Conservation (phyloP, 2,888 invertebrate genomes). For the Lithosia quadra region DNA sequence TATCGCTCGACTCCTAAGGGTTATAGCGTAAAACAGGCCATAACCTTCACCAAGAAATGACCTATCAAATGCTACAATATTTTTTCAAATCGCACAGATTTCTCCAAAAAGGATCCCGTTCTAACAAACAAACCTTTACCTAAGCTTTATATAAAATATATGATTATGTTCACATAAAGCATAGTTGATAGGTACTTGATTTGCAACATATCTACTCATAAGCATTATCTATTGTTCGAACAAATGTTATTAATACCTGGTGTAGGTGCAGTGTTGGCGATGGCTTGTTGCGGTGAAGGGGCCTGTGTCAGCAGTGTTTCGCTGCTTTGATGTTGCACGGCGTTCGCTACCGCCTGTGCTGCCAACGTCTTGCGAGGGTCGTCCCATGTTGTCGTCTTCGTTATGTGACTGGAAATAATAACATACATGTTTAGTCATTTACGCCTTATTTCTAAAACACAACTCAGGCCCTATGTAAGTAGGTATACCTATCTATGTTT, state of each 20-base stretch:
- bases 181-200: not conserved
- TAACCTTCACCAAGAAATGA: too few species aligned
- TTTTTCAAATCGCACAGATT: too few species aligned
- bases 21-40: too few species aligned
- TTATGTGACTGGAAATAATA: slow-evolving; percentile 90
- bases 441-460: not conserved
- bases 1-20: too few species aligned
- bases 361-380: slow-evolving; percentile 94
- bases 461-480: too few species aligned
- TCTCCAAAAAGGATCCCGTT: too few species aligned
- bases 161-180: not conserved
- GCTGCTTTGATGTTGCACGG: slow-evolving; percentile 84
- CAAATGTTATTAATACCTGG: slow-evolving; percentile 63
- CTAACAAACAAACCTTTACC: not conserved
- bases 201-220: not conserved
- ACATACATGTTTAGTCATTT: slow-evolving; percentile 1
- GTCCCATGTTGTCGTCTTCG: slow-evolving; percentile 96
- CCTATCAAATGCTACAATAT: too few species aligned
- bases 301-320: slow-evolving; percentile 81
- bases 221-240: not conserved
- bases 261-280: slow-evolving; percentile 66
- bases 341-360: slow-evolving; percentile 85
- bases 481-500: not conserved
- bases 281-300: slow-evolving; percentile 76
- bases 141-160: not conserved